Conservation (phyloP, 2,797 vertebrate species). For the Rhinichthys osculus region DNA sequence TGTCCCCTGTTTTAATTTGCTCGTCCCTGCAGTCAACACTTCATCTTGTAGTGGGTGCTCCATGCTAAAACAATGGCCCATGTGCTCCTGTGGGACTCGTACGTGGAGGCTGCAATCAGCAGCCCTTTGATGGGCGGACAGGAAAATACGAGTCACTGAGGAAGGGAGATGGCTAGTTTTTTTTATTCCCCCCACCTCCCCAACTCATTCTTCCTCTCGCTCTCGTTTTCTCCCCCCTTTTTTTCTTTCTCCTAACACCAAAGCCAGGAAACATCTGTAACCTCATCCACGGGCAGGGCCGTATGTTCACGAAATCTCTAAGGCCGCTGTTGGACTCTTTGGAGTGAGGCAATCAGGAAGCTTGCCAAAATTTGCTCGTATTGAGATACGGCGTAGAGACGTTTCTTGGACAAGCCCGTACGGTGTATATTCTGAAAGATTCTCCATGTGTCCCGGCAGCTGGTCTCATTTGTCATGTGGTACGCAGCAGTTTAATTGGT, state of each 20-base stretch:
- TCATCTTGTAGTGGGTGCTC: slow-evolving; percentile 35
- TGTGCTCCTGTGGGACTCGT: slow-evolving; percentile 43
- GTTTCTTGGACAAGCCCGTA: slow-evolving; percentile 34
- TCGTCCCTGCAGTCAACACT: slow-evolving; percentile 13
- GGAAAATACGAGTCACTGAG: slow-evolving; percentile 62
- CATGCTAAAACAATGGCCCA: slow-evolving; percentile 50
- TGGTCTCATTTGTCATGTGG: slow-evolving; percentile 54
- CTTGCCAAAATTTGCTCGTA: slow-evolving; percentile 31
- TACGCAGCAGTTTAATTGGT: slow-evolving; percentile 62
- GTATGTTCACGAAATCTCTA: slow-evolving; percentile 40
- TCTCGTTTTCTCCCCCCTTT: slow-evolving; percentile 13
- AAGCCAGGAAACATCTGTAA: slow-evolving; percentile 69
- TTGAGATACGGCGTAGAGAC: not conserved
- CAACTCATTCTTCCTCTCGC: slow-evolving; percentile 26
- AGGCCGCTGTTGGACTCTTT: slow-evolving; percentile 25
- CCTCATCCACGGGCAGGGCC: slow-evolving; percentile 46
- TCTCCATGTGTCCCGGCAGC: slow-evolving; percentile 59
- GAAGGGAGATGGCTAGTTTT: slow-evolving; percentile 53
- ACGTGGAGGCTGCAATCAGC: slow-evolving; percentile 55
- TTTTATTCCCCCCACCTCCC: slow-evolving; percentile 24
- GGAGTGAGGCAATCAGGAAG: slow-evolving; percentile 37
- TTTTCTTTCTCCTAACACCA: slow-evolving; percentile 37
- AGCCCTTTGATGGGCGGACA: slow-evolving; percentile 40
- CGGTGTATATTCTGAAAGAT: slow-evolving; percentile 39
- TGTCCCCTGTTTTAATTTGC: slow-evolving; percentile 33